Percentiles rank a stretch among this genome's conserved stretches.
Evolutionary conservation across 2,888 invertebrate genomes (phyloP).

Genomic region (Nysson spinosus): DNA sequence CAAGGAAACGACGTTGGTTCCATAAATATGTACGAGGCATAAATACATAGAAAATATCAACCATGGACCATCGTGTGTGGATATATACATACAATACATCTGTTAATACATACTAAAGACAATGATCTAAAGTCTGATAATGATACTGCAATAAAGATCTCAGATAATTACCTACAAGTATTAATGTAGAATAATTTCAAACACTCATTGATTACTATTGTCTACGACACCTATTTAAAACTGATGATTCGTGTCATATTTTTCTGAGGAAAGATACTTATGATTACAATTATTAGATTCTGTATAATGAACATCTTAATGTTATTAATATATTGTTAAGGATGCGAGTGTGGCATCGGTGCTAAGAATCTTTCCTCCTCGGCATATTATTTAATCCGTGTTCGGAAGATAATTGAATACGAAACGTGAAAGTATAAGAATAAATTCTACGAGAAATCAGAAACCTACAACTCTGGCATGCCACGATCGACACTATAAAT

Average conservation of each 20-base stretch:
- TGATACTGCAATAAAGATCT: constrained; percentile 15
- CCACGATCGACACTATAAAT: constrained; percentile 31
- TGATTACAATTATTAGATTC: too few relatives aligned
- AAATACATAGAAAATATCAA: constrained; percentile 29
- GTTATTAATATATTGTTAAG: too few relatives aligned
- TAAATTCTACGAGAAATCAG: constrained; percentile 9
- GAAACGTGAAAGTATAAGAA: background rate
- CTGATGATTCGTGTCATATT: constrained; percentile 37
- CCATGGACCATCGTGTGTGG: constrained; percentile 20
- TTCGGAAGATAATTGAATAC: too few relatives aligned
- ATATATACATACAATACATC: constrained; percentile 6
- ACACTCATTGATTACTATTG: constrained; percentile 10
- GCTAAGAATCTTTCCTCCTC: constrained; percentile 11
- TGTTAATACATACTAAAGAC: constrained; percentile 36
- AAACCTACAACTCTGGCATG: constrained; percentile 43
- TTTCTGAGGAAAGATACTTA: constrained; percentile 11
- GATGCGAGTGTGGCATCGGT: background rate
- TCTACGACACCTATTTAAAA: constrained; percentile 44
- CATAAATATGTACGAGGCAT: constrained; percentile 25
- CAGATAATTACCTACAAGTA: constrained; percentile 27
- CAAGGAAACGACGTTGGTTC: constrained; percentile 9
- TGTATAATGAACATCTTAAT: too few relatives aligned
- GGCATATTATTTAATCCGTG: too few relatives aligned
- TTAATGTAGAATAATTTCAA: background rate
- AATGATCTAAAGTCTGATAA: constrained; percentile 42